Conservation (phyloP, 2,888 invertebrate genomes). For the Hecatera dysodea region DNA sequence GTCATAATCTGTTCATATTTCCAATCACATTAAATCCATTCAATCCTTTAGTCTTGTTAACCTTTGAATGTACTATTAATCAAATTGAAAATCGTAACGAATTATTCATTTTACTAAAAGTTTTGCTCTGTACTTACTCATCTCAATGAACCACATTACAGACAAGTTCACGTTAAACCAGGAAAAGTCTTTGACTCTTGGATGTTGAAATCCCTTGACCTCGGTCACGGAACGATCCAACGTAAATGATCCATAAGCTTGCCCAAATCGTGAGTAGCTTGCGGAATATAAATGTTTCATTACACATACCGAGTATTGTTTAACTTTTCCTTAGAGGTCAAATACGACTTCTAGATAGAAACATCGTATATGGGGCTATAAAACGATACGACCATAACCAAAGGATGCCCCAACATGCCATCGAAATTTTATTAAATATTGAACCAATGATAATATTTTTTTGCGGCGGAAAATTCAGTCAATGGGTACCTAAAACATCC, state of each 20-base stretch:
- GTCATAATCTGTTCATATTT: neutral
- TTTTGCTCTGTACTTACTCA: neutral
- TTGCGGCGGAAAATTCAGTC: neutral
- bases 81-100: too few relatives aligned
- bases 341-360: slow-evolving; percentile 1
- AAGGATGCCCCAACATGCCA: neutral
- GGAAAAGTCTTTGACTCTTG: slow-evolving; percentile 4
- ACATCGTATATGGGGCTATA: slow-evolving; percentile 8
- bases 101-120: neutral
- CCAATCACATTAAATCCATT: too few relatives aligned
- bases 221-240: neutral
- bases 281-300: slow-evolving; percentile 37
- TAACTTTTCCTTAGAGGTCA: slow-evolving; percentile 10
- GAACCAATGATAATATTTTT: slow-evolving; percentile 2
- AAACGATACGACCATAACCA: slow-evolving; percentile 10
- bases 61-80: too few relatives aligned
- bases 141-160: neutral
- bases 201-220: neutral
- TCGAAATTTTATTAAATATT: slow-evolving; percentile 3
- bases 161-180: neutral
- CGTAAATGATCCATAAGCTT: slow-evolving; percentile 25
- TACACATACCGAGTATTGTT: slow-evolving; percentile 16
- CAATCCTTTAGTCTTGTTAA: neutral
- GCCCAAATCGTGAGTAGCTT: neutral
- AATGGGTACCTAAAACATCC: neutral